Conservation (phyloP, 2,113 vertebrate species). For the Brachyhypopomus occidentalis region DNA sequence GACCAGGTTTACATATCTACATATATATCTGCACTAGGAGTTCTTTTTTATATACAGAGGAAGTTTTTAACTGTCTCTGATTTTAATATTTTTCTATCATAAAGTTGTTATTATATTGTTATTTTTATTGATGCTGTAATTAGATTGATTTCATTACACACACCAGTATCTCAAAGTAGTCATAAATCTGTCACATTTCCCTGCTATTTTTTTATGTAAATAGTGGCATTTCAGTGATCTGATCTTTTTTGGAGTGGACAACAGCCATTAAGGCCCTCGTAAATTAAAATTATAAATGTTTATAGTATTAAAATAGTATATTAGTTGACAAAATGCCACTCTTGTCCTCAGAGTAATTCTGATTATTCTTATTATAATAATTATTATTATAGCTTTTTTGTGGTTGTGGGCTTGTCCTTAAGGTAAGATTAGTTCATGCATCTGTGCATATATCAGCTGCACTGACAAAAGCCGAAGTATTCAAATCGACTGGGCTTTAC, state of each 20-base stretch:
- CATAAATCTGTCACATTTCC: constrained; percentile 20
- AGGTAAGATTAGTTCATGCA: constrained; percentile 36
- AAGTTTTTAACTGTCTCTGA: constrained; percentile 72
- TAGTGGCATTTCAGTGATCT: constrained; percentile 45
- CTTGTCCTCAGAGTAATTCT: constrained; percentile 18
- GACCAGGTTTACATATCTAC: constrained; percentile 95
- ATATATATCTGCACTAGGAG: constrained; percentile 93
- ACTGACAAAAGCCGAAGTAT: constrained; percentile 4
- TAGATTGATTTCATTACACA: constrained; percentile 52
- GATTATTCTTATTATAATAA: background rate
- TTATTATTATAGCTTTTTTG: background rate
- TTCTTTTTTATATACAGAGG: constrained; percentile 72
- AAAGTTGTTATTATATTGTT: constrained; percentile 68
- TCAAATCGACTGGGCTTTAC: background rate
- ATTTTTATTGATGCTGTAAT: constrained; percentile 70
- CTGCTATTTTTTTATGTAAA: constrained; percentile 48
- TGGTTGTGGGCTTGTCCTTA: constrained; percentile 19
- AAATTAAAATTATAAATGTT: constrained; percentile 46
- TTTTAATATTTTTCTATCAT: constrained; percentile 66
- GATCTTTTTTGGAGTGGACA: constrained; percentile 39
- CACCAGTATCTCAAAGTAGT: constrained; percentile 48
- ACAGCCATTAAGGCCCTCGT: constrained; percentile 20
- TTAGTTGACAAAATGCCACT: constrained; percentile 36
- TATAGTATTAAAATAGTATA: constrained; percentile 56
- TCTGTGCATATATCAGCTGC: constrained; percentile 32